These are phyloP conservation scores for Capitulum mitella DNA, from an alignment of 2,888 invertebrate genomes.

Conservation along the genomic window DNA sequence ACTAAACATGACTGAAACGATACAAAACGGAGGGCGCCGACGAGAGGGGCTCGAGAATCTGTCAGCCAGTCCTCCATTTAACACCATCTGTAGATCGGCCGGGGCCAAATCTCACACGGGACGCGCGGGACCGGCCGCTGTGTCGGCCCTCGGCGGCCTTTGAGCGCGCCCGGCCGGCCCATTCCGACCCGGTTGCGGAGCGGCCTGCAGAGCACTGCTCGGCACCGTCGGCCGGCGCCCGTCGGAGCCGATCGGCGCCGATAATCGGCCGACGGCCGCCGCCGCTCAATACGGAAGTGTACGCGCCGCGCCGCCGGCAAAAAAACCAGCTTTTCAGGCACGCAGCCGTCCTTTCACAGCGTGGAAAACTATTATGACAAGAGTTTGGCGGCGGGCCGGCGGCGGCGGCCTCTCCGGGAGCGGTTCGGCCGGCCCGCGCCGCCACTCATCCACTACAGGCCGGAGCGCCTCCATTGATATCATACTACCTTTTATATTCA, in stretches of 20 bases:
- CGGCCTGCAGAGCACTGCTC: too few relatives aligned
- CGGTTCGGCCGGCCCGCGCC: background rate
- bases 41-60: background rate
- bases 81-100: background rate
- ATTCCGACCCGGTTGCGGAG: too few relatives aligned
- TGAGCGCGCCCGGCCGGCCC: too few relatives aligned
- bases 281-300: background rate
- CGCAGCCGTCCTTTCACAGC: conserved; percentile 7
- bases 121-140: background rate
- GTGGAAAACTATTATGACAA: conserved; percentile 21
- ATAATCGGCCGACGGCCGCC: background rate
- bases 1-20: too few relatives aligned
- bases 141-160: too few relatives aligned
- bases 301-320: background rate
- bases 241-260: background rate
- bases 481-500: conserved; percentile 23
- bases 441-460: conserved; percentile 22
- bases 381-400: background rate
- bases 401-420: background rate
- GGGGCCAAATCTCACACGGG: background rate
- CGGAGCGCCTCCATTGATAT: background rate
- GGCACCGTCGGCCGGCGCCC: background rate
- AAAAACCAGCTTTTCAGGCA: background rate
- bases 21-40: background rate
- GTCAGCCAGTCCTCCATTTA: background rate